A percentile compares a stretch with the other conserved stretches of the same genome.
phyloP scores from a whole-genome alignment of 1,140 invertebrate genomes.

The Leptinotarsa undecemlineata region DNA sequence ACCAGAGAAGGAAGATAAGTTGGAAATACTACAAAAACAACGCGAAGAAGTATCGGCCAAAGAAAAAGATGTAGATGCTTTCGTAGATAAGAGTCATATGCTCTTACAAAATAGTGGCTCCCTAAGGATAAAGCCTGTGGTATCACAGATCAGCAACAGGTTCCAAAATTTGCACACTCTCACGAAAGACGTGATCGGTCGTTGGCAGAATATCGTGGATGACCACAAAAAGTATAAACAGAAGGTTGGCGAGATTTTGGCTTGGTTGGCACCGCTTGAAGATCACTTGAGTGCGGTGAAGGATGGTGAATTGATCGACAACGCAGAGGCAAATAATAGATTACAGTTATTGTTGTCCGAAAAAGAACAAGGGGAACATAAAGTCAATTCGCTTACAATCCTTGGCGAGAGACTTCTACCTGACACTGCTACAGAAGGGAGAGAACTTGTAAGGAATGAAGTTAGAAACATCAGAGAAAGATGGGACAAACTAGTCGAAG shows the following conservation, averaged over 20 bases:
- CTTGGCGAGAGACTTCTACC: slow-evolving; percentile 86
- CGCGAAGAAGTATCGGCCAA: slow-evolving; percentile 75
- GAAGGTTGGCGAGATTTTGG: slow-evolving; percentile 73
- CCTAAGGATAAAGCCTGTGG: slow-evolving; percentile 83
- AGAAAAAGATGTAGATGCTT: slow-evolving; percentile 83
- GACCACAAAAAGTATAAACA: slow-evolving; percentile 83
- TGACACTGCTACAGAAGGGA: slow-evolving; percentile 86
- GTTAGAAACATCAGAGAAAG: slow-evolving; percentile 75
- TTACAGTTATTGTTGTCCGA: slow-evolving; percentile 80
- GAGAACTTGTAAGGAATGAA: slow-evolving; percentile 85
- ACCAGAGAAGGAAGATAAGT: slow-evolving; percentile 76
- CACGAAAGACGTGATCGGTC: slow-evolving; percentile 86
- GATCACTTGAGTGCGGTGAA: slow-evolving; percentile 68
- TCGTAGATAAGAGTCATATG: slow-evolving; percentile 87
- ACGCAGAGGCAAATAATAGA: slow-evolving; percentile 64
- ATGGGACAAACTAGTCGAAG: slow-evolving; percentile 84
- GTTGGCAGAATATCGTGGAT: slow-evolving; percentile 82
- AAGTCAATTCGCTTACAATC: slow-evolving; percentile 71
- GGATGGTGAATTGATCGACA: slow-evolving; percentile 55
- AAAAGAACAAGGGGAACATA: slow-evolving; percentile 80
- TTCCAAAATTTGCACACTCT: slow-evolving; percentile 83
- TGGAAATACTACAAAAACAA: slow-evolving; percentile 74
- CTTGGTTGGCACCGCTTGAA: slow-evolving; percentile 79
- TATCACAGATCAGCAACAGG: slow-evolving; percentile 86
- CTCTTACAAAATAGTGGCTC: slow-evolving; percentile 82